Base-by-base conservation (phyloP, 2,797 vertebrate genomes). In the Gastrophryne carolinensis region DNA sequence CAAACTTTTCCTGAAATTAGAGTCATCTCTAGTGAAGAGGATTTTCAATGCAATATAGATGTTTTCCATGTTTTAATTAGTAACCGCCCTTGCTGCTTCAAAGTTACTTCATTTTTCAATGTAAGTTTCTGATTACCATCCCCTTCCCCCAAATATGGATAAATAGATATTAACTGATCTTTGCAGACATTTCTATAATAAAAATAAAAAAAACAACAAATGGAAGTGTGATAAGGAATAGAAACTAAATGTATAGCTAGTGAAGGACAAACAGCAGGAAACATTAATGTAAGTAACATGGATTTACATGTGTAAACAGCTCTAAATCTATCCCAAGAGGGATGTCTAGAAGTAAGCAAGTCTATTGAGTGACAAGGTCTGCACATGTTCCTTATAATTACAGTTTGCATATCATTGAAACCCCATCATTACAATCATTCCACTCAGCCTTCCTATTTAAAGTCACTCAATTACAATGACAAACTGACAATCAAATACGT, bases 281-380 rank as follows among this genome's bases (percentile, higher is more conserved):
- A 67, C 44, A 26, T 52, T 58, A 74, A 67, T 67, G 53, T 57
- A 68, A 67, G 64, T 61, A 39, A 61, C 64, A 24, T 52, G 52
- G 41, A 75, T 75, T 67, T 75, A 75, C 53, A 68, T 52, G 73
- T 60, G 50, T 75, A 67, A 75, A 75, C 63, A 68, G n/a, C 23
- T 32, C 68, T 75, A 24, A 21, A 37, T 27, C 47, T 60, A 44
- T 61, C 23, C 15, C 21, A 37, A 34, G 9, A 49, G 32, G 52
- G 54, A 24, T 54, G 49, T 49, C 44, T 68, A 67, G 54, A 52
- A 41, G 60, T 68, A 41, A 67, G 54, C 41, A 75, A 75, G 67
- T 65, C 52, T 56, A 39, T 17, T 75, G 73, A 68, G 21, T 75
- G 73, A 75, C 73, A 75, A 68, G 44, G 54, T 75, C 53, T 75